Evolutionary conservation across 2,113 vertebrate genomes (phyloP), one percentile per base, ranked within the genome.

Genomic region (Circaetus gallicus): DNA sequence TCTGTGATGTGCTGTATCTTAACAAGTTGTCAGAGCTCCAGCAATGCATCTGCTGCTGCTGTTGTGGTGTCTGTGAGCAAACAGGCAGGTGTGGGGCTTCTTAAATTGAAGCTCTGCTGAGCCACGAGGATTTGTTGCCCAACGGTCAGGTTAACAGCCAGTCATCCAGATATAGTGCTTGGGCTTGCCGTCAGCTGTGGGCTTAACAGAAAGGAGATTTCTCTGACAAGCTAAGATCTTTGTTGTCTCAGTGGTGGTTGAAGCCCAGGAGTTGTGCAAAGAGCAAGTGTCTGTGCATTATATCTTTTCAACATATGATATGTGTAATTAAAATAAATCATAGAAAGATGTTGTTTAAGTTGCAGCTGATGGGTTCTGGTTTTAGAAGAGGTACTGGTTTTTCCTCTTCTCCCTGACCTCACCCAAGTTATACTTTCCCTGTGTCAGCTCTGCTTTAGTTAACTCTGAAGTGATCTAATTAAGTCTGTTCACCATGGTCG

Each of bases 401-500:
- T 90, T 79, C 7, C 20, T 85, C 53, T 70, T 90, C 31, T 79
- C 20, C 8, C 16, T 47, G 29, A n/a, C 16, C 11, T 67, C 53
- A 16, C 47, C 18, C 4, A 69, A 8, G 42, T 79, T 65, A 53
- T 5, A 6, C 11, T 58, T 72, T 79, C n/a, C 34, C 29, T 42
- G 10, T 61, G 28, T 91, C 56, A 89, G 49, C 53, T 82, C 49
- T 66, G 31, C 61, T 87, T 95, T 91, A 85, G 85, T 88, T 87
- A 90, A 80, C 66, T 96, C 28, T 58, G 45, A 55, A 73, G 6
- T 36, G 22, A 73, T 90, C 62, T 88, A 72, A 91, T 95, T 85
- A 69, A 94, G 45, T 43, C 53, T 65, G 16, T 87, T 91, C 56
- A 55, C 53, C 93, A 34, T 16, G 71, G 47, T 58, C 14, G 84